Evolutionary conservation across 2,113 vertebrate genomes (phyloP).

Genomic region (Athene noctua): DNA sequence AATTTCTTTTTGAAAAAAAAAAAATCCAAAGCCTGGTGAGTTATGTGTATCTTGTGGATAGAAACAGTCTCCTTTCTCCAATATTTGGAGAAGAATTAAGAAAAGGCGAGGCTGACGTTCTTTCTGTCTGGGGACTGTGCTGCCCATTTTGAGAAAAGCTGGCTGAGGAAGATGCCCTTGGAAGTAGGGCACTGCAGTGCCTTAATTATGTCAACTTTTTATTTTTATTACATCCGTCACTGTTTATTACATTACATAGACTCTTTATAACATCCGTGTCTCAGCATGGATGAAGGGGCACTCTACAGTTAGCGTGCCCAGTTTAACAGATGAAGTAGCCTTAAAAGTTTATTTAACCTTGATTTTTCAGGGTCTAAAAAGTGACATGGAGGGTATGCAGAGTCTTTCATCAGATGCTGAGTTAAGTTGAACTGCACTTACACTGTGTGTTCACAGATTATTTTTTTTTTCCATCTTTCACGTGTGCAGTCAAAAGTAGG

Average conservation of each 20-base stretch:
- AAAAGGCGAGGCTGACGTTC: background rate
- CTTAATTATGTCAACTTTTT: background rate
- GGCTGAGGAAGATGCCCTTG: too few relatives aligned
- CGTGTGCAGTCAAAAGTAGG: background rate
- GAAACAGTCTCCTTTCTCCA: background rate
- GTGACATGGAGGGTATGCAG: background rate
- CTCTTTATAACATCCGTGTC: too few relatives aligned
- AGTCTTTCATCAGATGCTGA: background rate
- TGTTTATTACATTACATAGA: too few relatives aligned
- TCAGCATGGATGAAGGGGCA: background rate
- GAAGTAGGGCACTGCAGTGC: background rate
- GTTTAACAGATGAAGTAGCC: background rate
- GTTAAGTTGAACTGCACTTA: background rate
- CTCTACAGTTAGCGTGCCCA: rapidly evolving
- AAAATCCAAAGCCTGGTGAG: background rate
- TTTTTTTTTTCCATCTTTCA: background rate
- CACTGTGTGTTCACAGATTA: background rate
- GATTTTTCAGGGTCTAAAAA: background rate
- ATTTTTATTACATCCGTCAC: background rate
- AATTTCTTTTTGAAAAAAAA: background rate
- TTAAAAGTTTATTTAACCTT: background rate
- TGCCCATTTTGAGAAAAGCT: background rate
- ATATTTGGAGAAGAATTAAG: background rate
- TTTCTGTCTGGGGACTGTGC: background rate
- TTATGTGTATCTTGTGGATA: rapidly evolving